Evolutionary conservation across 2,888 invertebrate species (phyloP).

Genomic region (Pseudolycoriella hygida): DNA sequence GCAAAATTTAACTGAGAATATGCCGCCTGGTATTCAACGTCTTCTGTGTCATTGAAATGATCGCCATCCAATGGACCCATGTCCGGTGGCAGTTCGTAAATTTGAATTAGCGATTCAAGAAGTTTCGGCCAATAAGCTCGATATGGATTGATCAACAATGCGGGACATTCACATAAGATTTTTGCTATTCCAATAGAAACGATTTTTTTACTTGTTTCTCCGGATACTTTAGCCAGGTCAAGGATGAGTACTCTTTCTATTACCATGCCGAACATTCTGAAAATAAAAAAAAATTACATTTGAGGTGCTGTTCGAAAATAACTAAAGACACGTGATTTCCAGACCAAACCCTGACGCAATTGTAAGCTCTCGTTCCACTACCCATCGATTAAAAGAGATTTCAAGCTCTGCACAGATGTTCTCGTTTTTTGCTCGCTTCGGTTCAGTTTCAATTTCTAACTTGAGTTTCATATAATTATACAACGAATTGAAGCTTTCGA

Average conservation of each 20-base stretch:
- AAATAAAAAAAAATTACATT: conserved; percentile 13
- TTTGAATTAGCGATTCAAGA: conserved; percentile 55
- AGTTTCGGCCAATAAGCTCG: conserved; percentile 39
- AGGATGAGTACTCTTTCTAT: conserved; percentile 71
- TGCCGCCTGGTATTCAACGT: conserved; percentile 72
- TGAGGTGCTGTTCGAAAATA: too few species aligned
- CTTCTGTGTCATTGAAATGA: conserved; percentile 77
- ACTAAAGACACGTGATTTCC: too few species aligned
- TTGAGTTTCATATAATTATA: too few species aligned
- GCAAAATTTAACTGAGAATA: conserved; percentile 82
- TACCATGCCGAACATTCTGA: conserved; percentile 91
- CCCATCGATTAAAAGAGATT: too few species aligned
- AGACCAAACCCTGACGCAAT: too few species aligned
- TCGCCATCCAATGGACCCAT: conserved; percentile 63
- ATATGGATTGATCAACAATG: conserved; percentile 49
- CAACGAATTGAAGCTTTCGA: too few species aligned
- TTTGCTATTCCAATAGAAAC: conserved; percentile 80
- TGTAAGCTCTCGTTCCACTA: too few species aligned
- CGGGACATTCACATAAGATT: conserved; percentile 60
- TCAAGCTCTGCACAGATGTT: too few species aligned
- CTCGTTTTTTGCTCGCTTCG: too few species aligned
- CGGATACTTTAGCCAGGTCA: conserved; percentile 75
- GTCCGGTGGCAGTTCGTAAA: conserved; percentile 83
- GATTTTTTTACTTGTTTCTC: conserved; percentile 70
- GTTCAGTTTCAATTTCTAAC: too few species aligned